phyloP scores from a whole-genome alignment of 2,888 invertebrate genomes.

The Drosophila paranaensis region DNA sequence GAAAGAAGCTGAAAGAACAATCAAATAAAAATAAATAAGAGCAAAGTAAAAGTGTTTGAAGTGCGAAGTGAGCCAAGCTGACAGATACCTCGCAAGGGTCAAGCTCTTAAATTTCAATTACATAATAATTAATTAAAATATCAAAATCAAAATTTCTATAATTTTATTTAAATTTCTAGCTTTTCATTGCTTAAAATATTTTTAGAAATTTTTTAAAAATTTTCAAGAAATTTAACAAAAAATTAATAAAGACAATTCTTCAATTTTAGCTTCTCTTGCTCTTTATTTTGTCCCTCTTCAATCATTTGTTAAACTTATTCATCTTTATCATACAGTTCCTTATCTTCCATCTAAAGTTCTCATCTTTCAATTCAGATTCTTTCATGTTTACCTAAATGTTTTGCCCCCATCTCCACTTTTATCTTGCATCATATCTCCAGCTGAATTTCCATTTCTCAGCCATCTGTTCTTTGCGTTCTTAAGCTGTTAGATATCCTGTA shows the following conservation, averaged over 20 bases:
- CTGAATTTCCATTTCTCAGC: neutral
- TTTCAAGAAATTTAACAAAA: too few species aligned
- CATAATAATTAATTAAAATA: neutral
- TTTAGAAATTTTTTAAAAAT: too few species aligned
- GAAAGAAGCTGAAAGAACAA: conserved; percentile 19
- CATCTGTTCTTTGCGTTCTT: neutral
- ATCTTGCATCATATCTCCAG: neutral
- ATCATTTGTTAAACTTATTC: neutral
- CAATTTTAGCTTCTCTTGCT: neutral
- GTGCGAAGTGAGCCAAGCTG: neutral
- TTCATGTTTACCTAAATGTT: neutral
- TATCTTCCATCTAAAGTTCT: neutral
- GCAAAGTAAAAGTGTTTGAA: conserved; percentile 29
- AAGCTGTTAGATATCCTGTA: conserved; percentile 13
- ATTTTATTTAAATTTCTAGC: neutral
- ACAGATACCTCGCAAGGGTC: conserved; percentile 6
- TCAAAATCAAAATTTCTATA: neutral
- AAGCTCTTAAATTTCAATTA: too few species aligned
- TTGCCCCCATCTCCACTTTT: neutral
- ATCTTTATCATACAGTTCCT: neutral
- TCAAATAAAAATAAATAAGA: conserved; percentile 34
- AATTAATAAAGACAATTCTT: too few species aligned
- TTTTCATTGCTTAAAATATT: neutral
- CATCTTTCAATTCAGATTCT: neutral
- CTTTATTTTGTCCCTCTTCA: neutral